Percentiles rank a stretch among this genome's conserved stretches.
These are phyloP conservation scores for Falco peregrinus DNA, from an alignment of 2,797 vertebrate genomes.

Conservation along the genomic window DNA sequence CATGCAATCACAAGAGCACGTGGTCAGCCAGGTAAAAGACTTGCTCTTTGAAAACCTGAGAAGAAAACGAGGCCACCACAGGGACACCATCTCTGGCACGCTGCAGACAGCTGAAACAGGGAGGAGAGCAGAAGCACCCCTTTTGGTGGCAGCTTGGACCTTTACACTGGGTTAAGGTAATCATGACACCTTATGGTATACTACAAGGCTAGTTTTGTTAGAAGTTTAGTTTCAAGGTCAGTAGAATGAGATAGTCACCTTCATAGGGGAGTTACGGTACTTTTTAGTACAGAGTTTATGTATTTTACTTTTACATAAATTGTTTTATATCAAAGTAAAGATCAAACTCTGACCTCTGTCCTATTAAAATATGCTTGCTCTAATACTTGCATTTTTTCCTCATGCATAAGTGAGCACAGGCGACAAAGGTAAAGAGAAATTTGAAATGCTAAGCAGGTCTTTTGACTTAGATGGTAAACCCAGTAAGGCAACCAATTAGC, in stretches of 20 bases:
- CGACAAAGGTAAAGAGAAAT: not conserved
- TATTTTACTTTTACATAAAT: not conserved
- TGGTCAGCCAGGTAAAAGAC: not conserved
- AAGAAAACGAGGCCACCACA: not conserved
- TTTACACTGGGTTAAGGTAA: not conserved
- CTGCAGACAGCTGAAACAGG: not conserved
- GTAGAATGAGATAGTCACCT: not conserved
- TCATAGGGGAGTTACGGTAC: not conserved
- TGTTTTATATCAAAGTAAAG: not conserved
- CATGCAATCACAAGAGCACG: not conserved
- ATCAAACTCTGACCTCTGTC: not conserved
- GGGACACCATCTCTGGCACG: not conserved
- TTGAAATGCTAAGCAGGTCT: not conserved
- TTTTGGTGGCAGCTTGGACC: not conserved
- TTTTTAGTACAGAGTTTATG: not conserved
- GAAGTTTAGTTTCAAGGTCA: not conserved
- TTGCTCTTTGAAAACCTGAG: not conserved
- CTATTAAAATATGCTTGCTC: not conserved
- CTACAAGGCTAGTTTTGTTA: not conserved
- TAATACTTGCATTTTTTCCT: not conserved
- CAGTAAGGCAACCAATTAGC: not conserved
- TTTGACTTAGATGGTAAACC: not conserved
- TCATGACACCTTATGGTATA: fast-evolving
- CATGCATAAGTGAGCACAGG: not conserved
- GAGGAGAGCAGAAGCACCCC: not conserved